Evolutionary conservation across 2,113 vertebrate genomes (phyloP).

Genomic region (Macrotus californicus): DNA sequence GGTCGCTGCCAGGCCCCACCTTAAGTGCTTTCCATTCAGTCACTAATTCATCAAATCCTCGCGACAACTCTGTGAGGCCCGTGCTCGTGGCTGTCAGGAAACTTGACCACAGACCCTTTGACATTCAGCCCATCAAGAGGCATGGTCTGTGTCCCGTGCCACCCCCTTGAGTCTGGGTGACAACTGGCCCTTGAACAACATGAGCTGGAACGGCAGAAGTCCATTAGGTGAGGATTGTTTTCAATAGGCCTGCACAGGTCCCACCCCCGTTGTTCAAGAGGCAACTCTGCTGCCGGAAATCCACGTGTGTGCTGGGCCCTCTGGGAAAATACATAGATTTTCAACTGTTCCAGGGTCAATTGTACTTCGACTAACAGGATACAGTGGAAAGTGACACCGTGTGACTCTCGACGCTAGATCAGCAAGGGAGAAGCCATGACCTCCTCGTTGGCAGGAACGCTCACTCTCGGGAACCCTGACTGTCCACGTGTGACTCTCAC

Average conservation of each 20-base stretch:
- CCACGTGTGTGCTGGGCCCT: no score
- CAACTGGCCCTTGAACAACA: not conserved
- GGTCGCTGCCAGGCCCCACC: rapidly evolving
- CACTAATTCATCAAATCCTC: not conserved
- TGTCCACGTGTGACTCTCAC: rapidly evolving
- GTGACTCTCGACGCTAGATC: not conserved
- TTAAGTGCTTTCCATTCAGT: not conserved
- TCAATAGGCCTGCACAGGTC: not conserved
- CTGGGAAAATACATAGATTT: no score
- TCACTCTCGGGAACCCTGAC: not conserved
- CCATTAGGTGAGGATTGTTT: not conserved
- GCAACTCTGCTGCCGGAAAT: not conserved
- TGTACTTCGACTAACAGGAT: no score
- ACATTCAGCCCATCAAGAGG: not conserved
- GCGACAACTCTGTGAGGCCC: not conserved
- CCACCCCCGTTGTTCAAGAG: not conserved
- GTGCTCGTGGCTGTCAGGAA: rapidly evolving
- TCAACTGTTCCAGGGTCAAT: not conserved
- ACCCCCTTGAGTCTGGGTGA: not conserved
- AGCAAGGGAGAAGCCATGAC: not conserved
- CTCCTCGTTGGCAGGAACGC: no score
- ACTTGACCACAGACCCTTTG: not conserved
- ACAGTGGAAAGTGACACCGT: rapidly evolving
- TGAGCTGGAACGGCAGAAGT: not conserved
- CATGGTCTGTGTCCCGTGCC: rapidly evolving